Evolutionary conservation across 2,797 vertebrate species (phyloP).

Genomic region (Sebastes kiyomatsui): DNA sequence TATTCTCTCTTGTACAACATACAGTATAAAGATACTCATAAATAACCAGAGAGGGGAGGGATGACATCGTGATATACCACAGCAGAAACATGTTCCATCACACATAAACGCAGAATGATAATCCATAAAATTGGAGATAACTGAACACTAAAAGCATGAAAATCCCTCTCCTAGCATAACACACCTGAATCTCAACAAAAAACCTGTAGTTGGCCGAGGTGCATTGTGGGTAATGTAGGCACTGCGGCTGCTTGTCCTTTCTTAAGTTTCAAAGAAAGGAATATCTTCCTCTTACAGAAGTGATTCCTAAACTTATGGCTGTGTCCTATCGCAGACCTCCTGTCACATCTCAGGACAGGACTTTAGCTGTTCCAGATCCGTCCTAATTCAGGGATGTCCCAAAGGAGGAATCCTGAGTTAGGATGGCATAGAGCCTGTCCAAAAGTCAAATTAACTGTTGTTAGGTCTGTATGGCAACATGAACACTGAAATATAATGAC

Average conservation of each 20-base stretch:
- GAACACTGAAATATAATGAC: neutral
- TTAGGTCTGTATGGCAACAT: neutral
- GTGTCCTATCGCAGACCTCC: too few relatives aligned
- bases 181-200: neutral
- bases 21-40: conserved; percentile 21
- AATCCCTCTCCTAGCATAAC: neutral
- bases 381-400: too few relatives aligned
- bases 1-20: conserved; percentile 5
- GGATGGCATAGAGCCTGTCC: neutral
- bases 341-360: neutral
- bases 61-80: neutral
- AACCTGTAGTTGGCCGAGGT: neutral
- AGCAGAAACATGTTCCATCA: neutral
- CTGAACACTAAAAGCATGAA: neutral
- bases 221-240: neutral
- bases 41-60: neutral
- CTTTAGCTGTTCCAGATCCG: neutral
- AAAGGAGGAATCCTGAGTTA: neutral
- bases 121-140: neutral
- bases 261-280: too few relatives aligned
- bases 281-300: too few relatives aligned
- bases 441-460: neutral
- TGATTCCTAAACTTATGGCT: too few relatives aligned
- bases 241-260: too few relatives aligned
- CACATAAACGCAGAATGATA: neutral